Evolutionary conservation across 2,888 invertebrate species (phyloP).

Genomic region (Amphiduros pacificus): DNA sequence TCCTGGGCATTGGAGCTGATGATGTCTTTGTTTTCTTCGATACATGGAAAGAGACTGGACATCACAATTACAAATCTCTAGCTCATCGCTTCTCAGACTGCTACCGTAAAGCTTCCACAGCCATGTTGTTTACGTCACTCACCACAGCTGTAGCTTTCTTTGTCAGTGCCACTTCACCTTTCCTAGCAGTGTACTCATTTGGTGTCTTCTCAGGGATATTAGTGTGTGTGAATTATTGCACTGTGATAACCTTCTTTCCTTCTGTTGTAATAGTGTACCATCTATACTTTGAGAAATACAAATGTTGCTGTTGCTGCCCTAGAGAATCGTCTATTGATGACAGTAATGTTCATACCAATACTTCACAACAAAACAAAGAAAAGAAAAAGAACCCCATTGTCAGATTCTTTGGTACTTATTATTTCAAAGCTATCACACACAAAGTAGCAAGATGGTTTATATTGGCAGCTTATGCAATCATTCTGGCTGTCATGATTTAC

Average conservation of each 20-base stretch:
- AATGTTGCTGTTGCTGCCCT: conserved; percentile 27
- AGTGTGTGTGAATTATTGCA: conserved; percentile 51
- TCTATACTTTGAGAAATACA: conserved; percentile 29
- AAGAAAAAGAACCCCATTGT: conserved; percentile 16
- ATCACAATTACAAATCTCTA: conserved; percentile 29
- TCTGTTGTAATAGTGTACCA: conserved; percentile 40
- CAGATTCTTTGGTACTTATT: conserved; percentile 33
- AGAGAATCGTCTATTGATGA: neutral
- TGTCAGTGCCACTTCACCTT: conserved; percentile 46
- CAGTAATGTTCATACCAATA: too few species aligned
- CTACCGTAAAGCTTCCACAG: conserved; percentile 45
- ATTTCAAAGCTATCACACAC: conserved; percentile 39
- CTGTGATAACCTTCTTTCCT: conserved; percentile 51
- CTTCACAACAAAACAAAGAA: neutral
- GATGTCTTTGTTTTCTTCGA: conserved; percentile 54
- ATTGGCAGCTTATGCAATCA: conserved; percentile 29
- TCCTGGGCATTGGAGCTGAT: conserved; percentile 55
- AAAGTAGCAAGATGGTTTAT: conserved; percentile 35
- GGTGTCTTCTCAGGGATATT: conserved; percentile 49
- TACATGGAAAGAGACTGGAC: conserved; percentile 46
- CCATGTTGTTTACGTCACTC: conserved; percentile 51
- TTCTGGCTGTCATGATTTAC: conserved; percentile 37
- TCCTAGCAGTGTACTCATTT: conserved; percentile 45
- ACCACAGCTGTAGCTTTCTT: conserved; percentile 52
- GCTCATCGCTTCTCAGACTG: conserved; percentile 45